Evolutionary conservation across 2,888 invertebrate species (phyloP).

Genomic region (Thumatha senex): DNA sequence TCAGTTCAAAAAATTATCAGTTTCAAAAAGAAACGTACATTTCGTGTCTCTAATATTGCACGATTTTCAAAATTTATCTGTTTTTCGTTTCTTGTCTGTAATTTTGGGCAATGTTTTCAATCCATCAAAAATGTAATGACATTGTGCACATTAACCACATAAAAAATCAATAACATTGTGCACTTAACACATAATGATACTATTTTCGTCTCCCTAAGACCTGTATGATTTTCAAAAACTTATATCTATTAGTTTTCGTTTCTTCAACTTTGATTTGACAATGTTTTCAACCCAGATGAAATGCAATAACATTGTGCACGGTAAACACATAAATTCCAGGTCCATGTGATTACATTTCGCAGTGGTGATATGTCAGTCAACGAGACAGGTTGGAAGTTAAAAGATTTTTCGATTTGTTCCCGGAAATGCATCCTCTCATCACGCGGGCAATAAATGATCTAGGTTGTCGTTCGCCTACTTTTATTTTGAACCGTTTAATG

Average conservation of each 20-base stretch:
- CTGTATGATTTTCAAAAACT: too few relatives aligned
- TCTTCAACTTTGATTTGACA: too few relatives aligned
- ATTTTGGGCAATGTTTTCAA: too few relatives aligned
- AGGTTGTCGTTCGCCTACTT: background rate
- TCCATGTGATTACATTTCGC: background rate
- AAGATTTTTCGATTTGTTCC: constrained; percentile 1
- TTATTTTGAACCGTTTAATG: too few relatives aligned
- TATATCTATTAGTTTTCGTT: too few relatives aligned
- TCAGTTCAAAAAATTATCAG: too few relatives aligned
- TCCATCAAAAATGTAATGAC: background rate
- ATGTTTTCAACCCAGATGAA: too few relatives aligned
- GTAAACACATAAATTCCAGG: background rate
- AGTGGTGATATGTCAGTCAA: background rate
- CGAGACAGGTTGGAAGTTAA: background rate
- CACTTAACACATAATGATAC: background rate
- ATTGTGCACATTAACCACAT: background rate
- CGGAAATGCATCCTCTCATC: constrained; percentile 2
- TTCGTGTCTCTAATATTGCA: too few relatives aligned
- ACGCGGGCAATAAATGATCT: background rate
- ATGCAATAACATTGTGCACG: background rate
- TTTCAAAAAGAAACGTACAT: too few relatives aligned
- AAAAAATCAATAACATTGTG: background rate
- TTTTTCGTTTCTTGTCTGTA: too few relatives aligned
- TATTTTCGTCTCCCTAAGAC: too few relatives aligned
- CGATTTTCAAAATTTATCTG: too few relatives aligned